Conservation (phyloP, 2,888 invertebrate species). For the Mechanitis messenoides region DNA sequence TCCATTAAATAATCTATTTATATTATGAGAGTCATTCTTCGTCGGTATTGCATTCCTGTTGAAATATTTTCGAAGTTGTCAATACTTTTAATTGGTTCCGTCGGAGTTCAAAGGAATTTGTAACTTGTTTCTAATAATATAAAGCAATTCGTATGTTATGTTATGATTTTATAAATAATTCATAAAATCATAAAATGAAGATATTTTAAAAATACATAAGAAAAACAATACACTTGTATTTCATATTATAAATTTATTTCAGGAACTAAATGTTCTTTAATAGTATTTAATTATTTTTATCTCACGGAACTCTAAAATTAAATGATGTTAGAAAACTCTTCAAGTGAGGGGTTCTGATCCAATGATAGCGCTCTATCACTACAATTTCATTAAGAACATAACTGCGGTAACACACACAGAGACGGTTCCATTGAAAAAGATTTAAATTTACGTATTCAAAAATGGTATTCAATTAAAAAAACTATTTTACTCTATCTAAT, state of each 20-base stretch:
- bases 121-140: neutral
- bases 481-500: no score
- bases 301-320: conserved; percentile 24
- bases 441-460: neutral
- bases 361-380: conserved; percentile 57
- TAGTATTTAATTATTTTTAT: neutral
- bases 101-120: neutral
- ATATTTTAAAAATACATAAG: no score
- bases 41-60: conserved; percentile 5
- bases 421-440: neutral
- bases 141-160: no score
- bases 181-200: no score
- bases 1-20: conserved; percentile 49
- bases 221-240: no score
- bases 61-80: neutral
- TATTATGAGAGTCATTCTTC: conserved; percentile 37
- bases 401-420: conserved; percentile 23
- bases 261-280: no score
- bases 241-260: no score
- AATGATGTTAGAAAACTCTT: conserved; percentile 14
- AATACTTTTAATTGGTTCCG: conserved; percentile 3
- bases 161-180: no score
- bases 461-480: no score
- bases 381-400: conserved; percentile 51
- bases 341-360: conserved; percentile 36